Evolutionary conservation across 2,888 invertebrate genomes (phyloP), one percentile per base, ranked within the genome.

Genomic region (Synergus laeviventris): DNA sequence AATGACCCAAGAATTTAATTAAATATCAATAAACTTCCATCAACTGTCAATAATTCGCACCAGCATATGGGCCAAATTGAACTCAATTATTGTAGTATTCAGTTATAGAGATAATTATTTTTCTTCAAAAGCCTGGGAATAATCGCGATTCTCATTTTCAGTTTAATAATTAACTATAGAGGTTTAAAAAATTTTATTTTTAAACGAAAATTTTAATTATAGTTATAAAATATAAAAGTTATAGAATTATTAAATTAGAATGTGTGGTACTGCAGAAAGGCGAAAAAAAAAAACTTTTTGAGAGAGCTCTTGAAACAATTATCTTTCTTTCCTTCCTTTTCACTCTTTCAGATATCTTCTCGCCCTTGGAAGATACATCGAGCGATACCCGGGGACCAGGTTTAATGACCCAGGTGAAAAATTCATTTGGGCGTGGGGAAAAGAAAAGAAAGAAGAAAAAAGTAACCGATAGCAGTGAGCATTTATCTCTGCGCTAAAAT

Each of bases 381-480:
- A 49, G 49, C 16, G 66, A 45, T 66, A 45, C 70, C 66, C 62
- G 49, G 76, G 49, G 75, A 75, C 66, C 42, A 77, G 61, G 42
- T 79, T 78, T 76, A 81, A 81, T 79, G 76, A 74, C 73, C 49
- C 24, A 38, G 61, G 74, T 60, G 78, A 64, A 81, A 79, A 77
- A 81, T 78, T 77, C 74, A 76, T 59, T 73, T 54, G 45, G 60
- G 24, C 59, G 49, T 24, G 42, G 49, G 21, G 59, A 18, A 59
- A 2, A 39, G 21, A 60, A 45, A 36, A n/a, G 38, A 78, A 75
- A 31, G 49, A n/a, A 62, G 16, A n/a, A 36, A 61, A 64, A 74
- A 36, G 62, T 18, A 64, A 49, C 70, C 1, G 45, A 66, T 45
- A 45, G 45, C 66, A 45, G 16, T 42, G 49, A 5, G n/a, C n/a